Evolutionary conservation across 2,113 vertebrate genomes (phyloP).

Genomic region (Python bivittatus): DNA sequence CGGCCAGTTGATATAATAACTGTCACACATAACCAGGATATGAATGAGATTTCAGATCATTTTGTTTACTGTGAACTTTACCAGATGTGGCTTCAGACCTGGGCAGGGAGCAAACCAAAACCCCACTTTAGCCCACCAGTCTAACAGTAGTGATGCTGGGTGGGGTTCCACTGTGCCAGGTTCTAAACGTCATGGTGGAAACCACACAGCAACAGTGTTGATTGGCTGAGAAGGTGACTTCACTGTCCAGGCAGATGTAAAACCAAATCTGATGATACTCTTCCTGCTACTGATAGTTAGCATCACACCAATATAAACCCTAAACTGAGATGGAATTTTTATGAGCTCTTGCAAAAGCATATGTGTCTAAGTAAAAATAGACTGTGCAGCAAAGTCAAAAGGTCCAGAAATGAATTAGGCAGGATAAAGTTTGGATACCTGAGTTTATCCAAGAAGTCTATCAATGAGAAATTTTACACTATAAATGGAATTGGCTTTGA

Average conservation of each 20-base stretch:
- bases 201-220: neutral
- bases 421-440: neutral
- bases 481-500: neutral
- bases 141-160: neutral
- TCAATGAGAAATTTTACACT: neutral
- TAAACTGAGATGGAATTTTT: neutral
- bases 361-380: neutral
- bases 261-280: neutral
- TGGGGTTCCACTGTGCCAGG: neutral
- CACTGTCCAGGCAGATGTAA: neutral
- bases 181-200: neutral
- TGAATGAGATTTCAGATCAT: neutral
- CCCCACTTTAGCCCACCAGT: neutral
- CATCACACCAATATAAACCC: neutral
- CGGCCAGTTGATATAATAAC: neutral
- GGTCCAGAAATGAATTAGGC: neutral
- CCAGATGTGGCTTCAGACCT: neutral
- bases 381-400: neutral
- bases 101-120: neutral
- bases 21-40: neutral
- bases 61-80: neutral
- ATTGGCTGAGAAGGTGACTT: neutral
- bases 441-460: neutral
- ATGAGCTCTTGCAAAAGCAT: neutral
- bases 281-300: neutral